Percentiles rank a stretch among this genome's conserved stretches.
These are phyloP conservation scores for Scomber colias DNA, from an alignment of 2,113 vertebrate genomes.

Conservation along the genomic window DNA sequence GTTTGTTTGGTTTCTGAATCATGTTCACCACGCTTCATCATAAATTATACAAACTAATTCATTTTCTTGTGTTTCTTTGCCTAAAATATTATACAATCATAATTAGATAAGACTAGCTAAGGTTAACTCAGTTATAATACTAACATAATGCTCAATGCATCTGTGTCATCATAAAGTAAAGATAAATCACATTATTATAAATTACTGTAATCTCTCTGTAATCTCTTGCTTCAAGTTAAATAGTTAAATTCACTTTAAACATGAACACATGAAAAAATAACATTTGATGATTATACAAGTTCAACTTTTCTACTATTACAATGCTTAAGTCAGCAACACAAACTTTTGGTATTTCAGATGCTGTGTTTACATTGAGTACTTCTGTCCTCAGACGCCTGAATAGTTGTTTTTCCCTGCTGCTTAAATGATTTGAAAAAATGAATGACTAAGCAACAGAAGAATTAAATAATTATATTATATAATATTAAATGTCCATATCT, in stretches of 20 bases:
- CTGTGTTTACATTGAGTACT: no score
- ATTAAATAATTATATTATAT: background rate
- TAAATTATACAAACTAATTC: conserved; percentile 21
- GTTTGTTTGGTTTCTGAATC: background rate
- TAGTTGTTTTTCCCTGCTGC: background rate
- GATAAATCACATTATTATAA: background rate
- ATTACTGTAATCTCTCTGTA: background rate
- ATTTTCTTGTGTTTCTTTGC: conserved; percentile 12
- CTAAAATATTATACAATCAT: background rate
- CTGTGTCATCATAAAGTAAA: background rate
- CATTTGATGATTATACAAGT: background rate
- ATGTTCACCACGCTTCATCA: conserved; percentile 30
- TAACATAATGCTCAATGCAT: background rate
- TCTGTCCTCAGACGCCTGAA: no score
- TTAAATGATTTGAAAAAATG: background rate
- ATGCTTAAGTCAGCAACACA: no score
- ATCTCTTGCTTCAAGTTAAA: background rate
- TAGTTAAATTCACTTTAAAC: background rate
- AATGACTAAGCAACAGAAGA: background rate
- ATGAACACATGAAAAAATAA: background rate
- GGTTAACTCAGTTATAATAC: no score
- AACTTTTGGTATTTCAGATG: no score
- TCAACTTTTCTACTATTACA: no score
- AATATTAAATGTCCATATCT: background rate
- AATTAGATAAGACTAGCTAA: no score